Evolutionary conservation across 2,888 invertebrate species (phyloP).

Genomic region (Resseliella maxima): DNA sequence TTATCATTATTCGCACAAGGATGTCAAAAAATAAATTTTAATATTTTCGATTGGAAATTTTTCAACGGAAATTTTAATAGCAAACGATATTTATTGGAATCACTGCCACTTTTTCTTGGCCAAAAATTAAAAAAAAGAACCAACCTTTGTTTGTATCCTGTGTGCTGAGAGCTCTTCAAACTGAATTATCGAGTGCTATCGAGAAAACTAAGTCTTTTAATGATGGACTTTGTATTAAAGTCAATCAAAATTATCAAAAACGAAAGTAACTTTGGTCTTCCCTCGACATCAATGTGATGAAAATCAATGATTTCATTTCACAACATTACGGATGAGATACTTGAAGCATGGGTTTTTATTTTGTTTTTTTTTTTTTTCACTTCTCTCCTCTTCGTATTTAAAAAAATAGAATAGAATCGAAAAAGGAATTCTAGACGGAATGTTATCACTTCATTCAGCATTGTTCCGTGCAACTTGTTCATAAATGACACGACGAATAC

Average conservation of each 20-base stretch:
- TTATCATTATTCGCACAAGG: slow-evolving; percentile 8
- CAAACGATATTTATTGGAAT: neutral
- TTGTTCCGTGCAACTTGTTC: too few relatives aligned
- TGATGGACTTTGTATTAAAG: neutral
- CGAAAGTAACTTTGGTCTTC: too few relatives aligned
- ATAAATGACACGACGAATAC: too few relatives aligned
- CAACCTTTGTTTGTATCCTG: neutral
- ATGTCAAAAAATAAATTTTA: slow-evolving; percentile 1
- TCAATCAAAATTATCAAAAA: neutral
- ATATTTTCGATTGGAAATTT: neutral
- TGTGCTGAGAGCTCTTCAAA: neutral
- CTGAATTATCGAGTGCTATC: neutral
- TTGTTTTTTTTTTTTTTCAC: too few relatives aligned
- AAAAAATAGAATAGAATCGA: too few relatives aligned
- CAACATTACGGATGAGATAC: neutral
- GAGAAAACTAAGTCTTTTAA: neutral
- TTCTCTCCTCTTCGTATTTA: too few relatives aligned
- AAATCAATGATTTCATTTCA: neutral
- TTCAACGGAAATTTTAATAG: neutral
- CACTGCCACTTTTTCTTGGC: neutral
- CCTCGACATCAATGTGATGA: neutral
- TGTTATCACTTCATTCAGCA: too few relatives aligned
- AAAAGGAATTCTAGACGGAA: too few relatives aligned
- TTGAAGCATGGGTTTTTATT: neutral
- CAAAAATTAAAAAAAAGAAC: neutral